Evolutionary conservation across 2,888 invertebrate genomes (phyloP), one percentile per base, ranked within the genome.

Genomic region (Melanargia galathea): DNA sequence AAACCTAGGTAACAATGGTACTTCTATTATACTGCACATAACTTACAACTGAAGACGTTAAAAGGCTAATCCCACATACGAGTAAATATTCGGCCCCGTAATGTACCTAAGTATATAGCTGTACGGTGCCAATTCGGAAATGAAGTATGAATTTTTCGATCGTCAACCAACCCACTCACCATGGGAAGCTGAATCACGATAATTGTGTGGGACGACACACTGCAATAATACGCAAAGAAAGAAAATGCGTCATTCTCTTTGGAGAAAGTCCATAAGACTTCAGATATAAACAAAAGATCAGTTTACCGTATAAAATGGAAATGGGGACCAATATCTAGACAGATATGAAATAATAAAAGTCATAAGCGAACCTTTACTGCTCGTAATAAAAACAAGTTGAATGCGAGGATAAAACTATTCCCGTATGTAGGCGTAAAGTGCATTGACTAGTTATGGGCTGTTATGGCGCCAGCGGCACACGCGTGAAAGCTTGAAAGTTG

Each of bases 351-450:
- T 59, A 48, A 60, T 64, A 57, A 63, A 67, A 63, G 33, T 46
- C 63, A 46, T 61, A 58, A 58, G 60, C 58, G 40, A 54, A 59
- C 63, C 63, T 65, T 67, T 67, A 67, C 55, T 60, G 58, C 54
- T 20, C 16, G 43, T 51, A 61, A 65, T 67, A 67, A 67, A 67
- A 65, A 51, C 58, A 55, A 61, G 45, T 65, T 45, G 52, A 49
- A 64, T 48, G 30, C 26, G 52, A 45, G 33, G 45, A 63, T 66
- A 60, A 62, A 65, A 61, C 58, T 55, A 45, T 67, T 56, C 59
- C 38, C 52, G 33, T 60, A 54, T 63, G 70, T 66, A 67, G 71
- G 71, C 66, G 68, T 68, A 60, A 65, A 65, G 63, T 67, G 65
- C 67, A 69, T 62, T 55, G 64, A 62, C 58, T 60, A 62, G 65